These are phyloP conservation scores for Cygnus atratus DNA, from an alignment of 2,113 vertebrate genomes.

Conservation along the genomic window DNA sequence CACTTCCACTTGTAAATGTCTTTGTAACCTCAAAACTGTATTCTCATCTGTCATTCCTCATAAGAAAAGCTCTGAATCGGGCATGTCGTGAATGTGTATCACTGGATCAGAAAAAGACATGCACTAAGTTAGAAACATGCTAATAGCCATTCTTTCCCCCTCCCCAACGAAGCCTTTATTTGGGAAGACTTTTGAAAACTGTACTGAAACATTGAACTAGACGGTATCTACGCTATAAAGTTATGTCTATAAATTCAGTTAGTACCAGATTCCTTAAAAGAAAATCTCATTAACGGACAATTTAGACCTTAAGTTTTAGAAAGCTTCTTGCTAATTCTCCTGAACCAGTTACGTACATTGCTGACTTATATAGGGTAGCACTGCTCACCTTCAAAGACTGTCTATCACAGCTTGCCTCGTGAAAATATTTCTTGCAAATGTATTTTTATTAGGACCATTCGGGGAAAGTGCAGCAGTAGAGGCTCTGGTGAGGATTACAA, in stretches of 20 bases:
- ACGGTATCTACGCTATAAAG: not conserved
- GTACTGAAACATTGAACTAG: not conserved
- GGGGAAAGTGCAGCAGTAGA: not conserved
- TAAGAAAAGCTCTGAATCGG: conserved; percentile 20
- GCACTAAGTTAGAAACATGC: not conserved
- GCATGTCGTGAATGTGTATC: not conserved
- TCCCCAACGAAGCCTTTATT: not conserved
- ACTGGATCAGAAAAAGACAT: not conserved
- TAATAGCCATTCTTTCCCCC: not conserved
- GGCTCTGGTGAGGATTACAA: not conserved
- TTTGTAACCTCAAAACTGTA: conserved; percentile 44
- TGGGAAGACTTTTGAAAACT: not conserved
- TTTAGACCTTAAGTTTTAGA: not conserved
- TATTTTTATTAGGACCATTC: not conserved
- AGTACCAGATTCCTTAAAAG: not conserved
- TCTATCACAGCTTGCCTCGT: not conserved
- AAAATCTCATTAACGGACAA: not conserved
- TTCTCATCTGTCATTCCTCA: conserved; percentile 59
- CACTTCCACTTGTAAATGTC: conserved; percentile 48
- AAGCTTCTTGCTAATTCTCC: not conserved
- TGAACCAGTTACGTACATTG: not conserved
- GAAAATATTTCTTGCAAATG: not conserved
- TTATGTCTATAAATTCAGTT: not conserved
- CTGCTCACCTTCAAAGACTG: not conserved
- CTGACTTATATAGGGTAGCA: not conserved